A percentile compares a stretch with the other conserved stretches of the same genome.
Evolutionary conservation across 2,797 vertebrate genomes (phyloP).

Genomic region (Sylvia borin): DNA sequence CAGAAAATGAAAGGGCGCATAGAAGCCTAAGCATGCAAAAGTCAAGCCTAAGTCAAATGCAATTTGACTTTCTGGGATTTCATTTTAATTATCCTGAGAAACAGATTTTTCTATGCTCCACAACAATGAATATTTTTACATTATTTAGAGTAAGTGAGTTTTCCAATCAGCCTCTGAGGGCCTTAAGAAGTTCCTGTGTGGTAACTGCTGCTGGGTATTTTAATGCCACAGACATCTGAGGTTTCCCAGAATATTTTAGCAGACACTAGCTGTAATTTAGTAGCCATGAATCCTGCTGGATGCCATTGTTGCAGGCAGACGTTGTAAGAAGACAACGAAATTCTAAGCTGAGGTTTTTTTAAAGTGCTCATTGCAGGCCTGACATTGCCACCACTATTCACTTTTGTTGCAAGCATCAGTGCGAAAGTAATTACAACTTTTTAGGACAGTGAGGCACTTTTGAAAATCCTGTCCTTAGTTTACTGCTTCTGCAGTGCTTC

Average conservation of each 20-base stretch:
- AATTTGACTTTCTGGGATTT: not conserved
- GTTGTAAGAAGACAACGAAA: not conserved
- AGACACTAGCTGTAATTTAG: not conserved
- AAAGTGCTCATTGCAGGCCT: not conserved
- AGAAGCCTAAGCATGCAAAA: not conserved
- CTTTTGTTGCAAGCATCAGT: not conserved
- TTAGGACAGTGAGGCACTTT: not conserved
- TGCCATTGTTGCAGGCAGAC: not conserved
- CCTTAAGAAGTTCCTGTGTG: not conserved
- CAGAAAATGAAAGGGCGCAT: not conserved
- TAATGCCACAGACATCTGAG: not conserved
- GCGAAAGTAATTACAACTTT: not conserved
- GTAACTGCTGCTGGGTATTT: not conserved
- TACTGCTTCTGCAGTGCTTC: not conserved
- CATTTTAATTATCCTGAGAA: slow-evolving; percentile 22
- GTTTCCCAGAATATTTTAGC: not conserved
- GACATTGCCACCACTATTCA: not conserved
- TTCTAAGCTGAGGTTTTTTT: not conserved
- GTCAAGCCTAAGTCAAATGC: not conserved
- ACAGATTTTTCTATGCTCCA: not conserved
- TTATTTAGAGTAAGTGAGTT: slow-evolving; percentile 3
- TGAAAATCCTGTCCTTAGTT: not conserved
- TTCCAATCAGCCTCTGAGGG: not conserved
- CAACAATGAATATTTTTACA: not conserved
- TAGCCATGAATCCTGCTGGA: not conserved